These are phyloP conservation scores for Polymixis lichenea DNA, from an alignment of 2,888 invertebrate species.

Conservation along the genomic window DNA sequence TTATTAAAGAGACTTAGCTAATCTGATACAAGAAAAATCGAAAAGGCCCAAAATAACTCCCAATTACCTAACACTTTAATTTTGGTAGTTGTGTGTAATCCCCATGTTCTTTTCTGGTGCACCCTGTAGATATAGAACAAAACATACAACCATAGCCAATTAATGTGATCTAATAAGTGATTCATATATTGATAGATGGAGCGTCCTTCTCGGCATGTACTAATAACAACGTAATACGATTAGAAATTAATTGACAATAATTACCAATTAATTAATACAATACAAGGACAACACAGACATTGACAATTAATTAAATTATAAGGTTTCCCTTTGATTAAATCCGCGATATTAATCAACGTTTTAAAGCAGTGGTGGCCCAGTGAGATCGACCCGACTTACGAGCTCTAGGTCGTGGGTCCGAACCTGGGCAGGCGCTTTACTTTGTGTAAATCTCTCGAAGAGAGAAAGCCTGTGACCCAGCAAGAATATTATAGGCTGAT, in stretches of 20 bases:
- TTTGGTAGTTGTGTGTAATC: not conserved
- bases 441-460: too few species aligned
- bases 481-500: too few species aligned
- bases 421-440: too few species aligned
- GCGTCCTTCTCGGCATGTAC: not conserved
- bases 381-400: too few species aligned
- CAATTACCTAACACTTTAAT: not conserved
- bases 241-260: constrained; percentile 31
- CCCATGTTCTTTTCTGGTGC: too few species aligned
- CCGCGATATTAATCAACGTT: not conserved
- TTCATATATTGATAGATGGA: constrained; percentile 11
- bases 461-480: too few species aligned
- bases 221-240: constrained; percentile 31
- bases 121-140: too few species aligned
- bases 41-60: not conserved
- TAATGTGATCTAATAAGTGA: constrained; percentile 12
- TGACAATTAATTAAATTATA: constrained; percentile 3
- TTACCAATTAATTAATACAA: constrained; percentile 23
- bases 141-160: too few species aligned
- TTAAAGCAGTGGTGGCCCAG: too few species aligned
- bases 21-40: not conserved
- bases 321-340: not conserved
- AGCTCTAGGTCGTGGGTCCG: too few species aligned
- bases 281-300: constrained; percentile 4
- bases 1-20: not conserved